A percentile compares a stretch with the other conserved stretches of the same genome.
Evolutionary conservation across 2,797 vertebrate genomes (phyloP).

Genomic region (Ciconia nigra): DNA sequence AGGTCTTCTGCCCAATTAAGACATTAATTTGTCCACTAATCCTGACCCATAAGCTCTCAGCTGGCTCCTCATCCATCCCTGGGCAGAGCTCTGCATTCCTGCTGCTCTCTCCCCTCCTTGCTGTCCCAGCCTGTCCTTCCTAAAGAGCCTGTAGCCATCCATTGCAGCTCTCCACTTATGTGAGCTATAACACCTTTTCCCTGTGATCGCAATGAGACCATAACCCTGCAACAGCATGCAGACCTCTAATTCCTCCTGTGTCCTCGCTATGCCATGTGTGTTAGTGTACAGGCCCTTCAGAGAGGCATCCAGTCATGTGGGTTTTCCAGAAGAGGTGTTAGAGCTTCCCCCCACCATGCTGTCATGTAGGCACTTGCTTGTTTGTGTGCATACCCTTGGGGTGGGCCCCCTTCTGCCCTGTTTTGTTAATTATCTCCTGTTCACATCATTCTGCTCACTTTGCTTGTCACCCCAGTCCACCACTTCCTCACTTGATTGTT

Average conservation of each 20-base stretch:
- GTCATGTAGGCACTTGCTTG: neutral
- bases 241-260: neutral
- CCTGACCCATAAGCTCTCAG: neutral
- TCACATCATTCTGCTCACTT: neutral
- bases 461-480: neutral
- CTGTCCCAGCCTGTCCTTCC: neutral
- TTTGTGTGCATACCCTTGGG: neutral
- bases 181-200: neutral
- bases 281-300: neutral
- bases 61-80: neutral
- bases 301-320: neutral
- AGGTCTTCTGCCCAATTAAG: neutral
- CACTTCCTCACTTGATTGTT: neutral
- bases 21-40: neutral
- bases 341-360: neutral
- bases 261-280: neutral
- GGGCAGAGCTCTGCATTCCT: neutral
- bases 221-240: neutral
- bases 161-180: neutral
- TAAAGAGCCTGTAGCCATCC: neutral
- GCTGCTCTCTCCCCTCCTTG: neutral
- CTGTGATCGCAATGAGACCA: neutral
- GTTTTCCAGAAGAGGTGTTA: neutral
- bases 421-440: neutral
- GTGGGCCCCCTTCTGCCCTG: neutral